These are phyloP conservation scores for Lamprologus callipterus DNA, from an alignment of 2,113 vertebrate species.

Conservation along the genomic window DNA sequence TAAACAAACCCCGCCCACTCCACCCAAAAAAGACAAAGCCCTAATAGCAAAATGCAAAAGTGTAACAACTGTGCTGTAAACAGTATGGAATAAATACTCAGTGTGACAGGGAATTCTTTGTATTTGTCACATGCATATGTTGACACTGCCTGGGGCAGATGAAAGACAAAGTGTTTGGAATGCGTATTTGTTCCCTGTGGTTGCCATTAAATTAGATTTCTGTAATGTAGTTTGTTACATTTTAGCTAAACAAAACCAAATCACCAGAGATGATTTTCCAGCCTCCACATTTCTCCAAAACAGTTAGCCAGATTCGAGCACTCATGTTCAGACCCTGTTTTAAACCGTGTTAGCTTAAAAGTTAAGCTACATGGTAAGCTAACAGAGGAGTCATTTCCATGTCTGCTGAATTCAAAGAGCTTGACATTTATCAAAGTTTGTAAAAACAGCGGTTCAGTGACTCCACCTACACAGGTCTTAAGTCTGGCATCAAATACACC, in stretches of 20 bases:
- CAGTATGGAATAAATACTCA: background rate
- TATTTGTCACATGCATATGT: background rate
- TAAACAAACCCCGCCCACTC: background rate
- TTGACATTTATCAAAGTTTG: background rate
- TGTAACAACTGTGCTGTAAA: background rate
- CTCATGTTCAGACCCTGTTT: background rate
- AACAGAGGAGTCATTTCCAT: background rate
- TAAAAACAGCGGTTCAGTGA: background rate
- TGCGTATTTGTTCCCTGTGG: background rate
- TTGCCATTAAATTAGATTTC: background rate
- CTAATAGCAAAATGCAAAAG: background rate
- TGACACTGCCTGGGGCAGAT: background rate
- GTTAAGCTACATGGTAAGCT: background rate
- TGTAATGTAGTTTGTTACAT: background rate
- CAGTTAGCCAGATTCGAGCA: background rate
- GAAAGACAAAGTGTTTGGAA: background rate
- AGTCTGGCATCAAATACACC: background rate
- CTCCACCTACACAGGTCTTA: background rate
- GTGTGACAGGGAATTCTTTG: background rate
- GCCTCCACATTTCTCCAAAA: background rate
- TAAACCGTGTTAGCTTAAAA: background rate
- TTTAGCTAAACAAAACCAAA: background rate
- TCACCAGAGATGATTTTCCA: background rate
- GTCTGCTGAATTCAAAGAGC: background rate
- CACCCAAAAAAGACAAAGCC: background rate